Conservation (phyloP, 64 coral and sea anemone species). For the Stichodactyla helianthus region DNA sequence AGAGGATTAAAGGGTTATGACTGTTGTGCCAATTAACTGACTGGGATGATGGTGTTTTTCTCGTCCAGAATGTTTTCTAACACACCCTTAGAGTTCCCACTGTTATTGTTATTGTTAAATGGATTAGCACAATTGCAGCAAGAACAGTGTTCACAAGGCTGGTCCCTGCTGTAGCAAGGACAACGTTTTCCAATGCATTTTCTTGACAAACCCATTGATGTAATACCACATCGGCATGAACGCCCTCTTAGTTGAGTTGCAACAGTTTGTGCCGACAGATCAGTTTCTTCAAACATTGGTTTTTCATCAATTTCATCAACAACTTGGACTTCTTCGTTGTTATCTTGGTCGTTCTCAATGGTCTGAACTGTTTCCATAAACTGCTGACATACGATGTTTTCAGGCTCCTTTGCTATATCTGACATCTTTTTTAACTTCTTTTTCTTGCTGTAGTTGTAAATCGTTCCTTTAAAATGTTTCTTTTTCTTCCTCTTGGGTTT, state of each 20-base stretch:
- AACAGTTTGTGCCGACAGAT: slow-evolving; percentile 19
- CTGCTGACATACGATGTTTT: neutral
- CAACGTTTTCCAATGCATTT: slow-evolving; percentile 66
- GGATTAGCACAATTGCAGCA: slow-evolving; percentile 82
- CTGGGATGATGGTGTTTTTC: neutral
- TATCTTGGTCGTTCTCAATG: slow-evolving; percentile 30
- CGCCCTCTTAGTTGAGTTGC: slow-evolving; percentile 33
- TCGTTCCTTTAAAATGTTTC: slow-evolving; percentile 78
- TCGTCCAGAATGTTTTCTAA: neutral
- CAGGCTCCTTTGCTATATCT: neutral
- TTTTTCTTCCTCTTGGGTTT: slow-evolving; percentile 66
- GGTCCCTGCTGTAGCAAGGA: slow-evolving; percentile 61
- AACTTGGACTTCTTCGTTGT: slow-evolving; percentile 25
- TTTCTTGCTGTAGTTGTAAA: slow-evolving; percentile 82
- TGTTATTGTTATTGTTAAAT: slow-evolving; percentile 81
- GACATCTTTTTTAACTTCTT: slow-evolving; percentile 27
- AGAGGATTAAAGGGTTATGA: neutral
- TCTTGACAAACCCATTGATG: slow-evolving; percentile 30
- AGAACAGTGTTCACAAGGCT: slow-evolving; percentile 61
- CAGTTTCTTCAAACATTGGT: neutral
- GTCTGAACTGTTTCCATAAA: slow-evolving; percentile 19
- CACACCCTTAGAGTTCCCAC: slow-evolving; percentile 32
- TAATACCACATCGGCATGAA: slow-evolving; percentile 55
- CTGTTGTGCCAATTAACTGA: neutral
- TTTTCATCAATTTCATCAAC: slow-evolving; percentile 54